Evolutionary conservation across 1,140 invertebrate genomes (phyloP).

Genomic region (Trichonephila clavipes): DNA sequence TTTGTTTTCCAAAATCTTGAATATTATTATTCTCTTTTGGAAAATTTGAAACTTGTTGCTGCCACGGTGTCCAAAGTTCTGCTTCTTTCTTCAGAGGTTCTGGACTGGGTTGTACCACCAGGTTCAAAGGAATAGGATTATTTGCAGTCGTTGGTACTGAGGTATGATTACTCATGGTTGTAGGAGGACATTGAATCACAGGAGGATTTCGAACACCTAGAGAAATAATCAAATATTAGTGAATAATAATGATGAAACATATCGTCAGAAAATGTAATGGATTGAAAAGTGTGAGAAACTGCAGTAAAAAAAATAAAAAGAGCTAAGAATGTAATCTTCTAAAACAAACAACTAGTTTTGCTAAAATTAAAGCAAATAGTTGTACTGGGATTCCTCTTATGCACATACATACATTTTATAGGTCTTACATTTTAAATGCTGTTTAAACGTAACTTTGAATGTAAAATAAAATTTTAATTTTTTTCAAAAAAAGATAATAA

Average conservation of each 20-base stretch:
- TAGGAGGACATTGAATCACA: background rate
- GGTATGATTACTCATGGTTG: background rate
- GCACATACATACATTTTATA: too few relatives aligned
- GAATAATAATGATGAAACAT: background rate
- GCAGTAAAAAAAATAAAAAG: too few relatives aligned
- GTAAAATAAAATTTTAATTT: too few relatives aligned
- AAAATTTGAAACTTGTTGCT: background rate
- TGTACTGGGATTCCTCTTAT: too few relatives aligned
- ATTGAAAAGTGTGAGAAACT: too few relatives aligned
- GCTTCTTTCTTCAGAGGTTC: constrained; percentile 24
- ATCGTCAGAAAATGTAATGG: too few relatives aligned
- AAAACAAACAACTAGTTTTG: too few relatives aligned
- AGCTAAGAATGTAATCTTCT: too few relatives aligned
- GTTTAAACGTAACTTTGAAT: too few relatives aligned
- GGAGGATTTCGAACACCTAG: constrained; percentile 22
- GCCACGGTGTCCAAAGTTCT: constrained; percentile 50
- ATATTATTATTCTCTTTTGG: constrained; percentile 21
- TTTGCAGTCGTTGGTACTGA: background rate
- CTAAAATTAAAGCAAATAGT: too few relatives aligned
- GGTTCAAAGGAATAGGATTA: constrained; percentile 37
- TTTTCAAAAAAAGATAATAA: too few relatives aligned
- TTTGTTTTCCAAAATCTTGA: constrained; percentile 6
- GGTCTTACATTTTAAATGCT: too few relatives aligned
- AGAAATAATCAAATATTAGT: background rate
- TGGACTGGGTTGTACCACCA: constrained; percentile 34